A percentile compares a stretch with the other conserved stretches of the same genome.
Conservation (phyloP, 2,113 vertebrate genomes). For the Phocoena sinus region DNA sequence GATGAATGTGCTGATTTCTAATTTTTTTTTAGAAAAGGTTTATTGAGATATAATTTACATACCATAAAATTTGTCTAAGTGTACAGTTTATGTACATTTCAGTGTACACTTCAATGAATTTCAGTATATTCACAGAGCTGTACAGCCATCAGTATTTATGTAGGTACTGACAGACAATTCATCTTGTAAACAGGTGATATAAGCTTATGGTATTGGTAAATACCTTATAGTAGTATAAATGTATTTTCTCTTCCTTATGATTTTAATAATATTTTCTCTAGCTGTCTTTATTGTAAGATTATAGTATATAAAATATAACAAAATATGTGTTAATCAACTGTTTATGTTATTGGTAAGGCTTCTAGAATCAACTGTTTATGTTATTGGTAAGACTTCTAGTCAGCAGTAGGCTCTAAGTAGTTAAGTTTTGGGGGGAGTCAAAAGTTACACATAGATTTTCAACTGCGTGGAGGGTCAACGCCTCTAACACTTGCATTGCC, state of each 20-base stretch:
- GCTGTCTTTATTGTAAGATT: background rate
- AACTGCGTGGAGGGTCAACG: background rate
- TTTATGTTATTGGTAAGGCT: background rate
- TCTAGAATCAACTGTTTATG: background rate
- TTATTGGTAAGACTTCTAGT: background rate
- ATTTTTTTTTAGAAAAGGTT: background rate
- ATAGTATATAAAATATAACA: background rate
- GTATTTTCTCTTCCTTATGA: background rate
- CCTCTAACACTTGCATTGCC: background rate
- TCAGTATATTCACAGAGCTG: background rate
- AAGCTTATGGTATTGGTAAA: background rate
- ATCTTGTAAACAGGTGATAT: background rate
- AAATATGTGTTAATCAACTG: background rate
- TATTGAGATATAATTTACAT: background rate
- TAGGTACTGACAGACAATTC: background rate
- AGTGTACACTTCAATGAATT: background rate
- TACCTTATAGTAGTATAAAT: background rate
- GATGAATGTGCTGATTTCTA: background rate
- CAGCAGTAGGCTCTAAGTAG: background rate
- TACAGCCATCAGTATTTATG: background rate
- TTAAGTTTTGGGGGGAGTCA: background rate
- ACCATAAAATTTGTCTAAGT: background rate
- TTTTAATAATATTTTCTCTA: background rate
- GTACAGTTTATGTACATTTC: background rate
- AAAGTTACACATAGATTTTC: background rate